phyloP scores from a whole-genome alignment of 2,888 invertebrate species.

The Drosophila quinaria region DNA sequence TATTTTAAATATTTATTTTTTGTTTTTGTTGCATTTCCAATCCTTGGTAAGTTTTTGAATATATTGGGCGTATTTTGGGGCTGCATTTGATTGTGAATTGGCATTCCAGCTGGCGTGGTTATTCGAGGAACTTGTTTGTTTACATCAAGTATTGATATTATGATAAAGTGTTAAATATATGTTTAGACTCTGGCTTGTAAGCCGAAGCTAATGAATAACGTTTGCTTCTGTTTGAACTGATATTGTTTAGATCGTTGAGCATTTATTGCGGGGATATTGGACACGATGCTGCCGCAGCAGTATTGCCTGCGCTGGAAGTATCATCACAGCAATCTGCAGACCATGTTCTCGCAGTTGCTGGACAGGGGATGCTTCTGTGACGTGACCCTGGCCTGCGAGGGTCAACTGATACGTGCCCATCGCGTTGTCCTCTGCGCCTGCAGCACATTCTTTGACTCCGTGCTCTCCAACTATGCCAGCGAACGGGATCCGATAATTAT shows the following conservation, averaged over 20 bases:
- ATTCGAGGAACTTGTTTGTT: conserved; percentile 1
- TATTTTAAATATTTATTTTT: background rate
- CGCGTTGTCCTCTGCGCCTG: conserved; percentile 94
- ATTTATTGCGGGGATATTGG: background rate
- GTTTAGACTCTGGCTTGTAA: background rate
- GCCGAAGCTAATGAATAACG: background rate
- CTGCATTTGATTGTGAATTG: background rate
- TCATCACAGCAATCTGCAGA: conserved; percentile 95
- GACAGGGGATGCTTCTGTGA: conserved; percentile 96
- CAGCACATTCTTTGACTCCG: conserved; percentile 95
- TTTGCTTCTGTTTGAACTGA: background rate
- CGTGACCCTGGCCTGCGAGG: conserved; percentile 95
- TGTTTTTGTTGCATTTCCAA: background rate
- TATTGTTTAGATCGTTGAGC: conserved; percentile 25
- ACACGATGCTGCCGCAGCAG: conserved; percentile 91
- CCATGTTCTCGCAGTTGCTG: conserved; percentile 94
- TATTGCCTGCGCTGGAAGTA: conserved; percentile 97
- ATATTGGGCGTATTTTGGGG: too few relatives aligned
- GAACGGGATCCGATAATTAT: conserved; percentile 93
- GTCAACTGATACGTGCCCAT: conserved; percentile 91
- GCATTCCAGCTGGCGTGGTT: background rate
- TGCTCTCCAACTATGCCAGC: conserved; percentile 91
- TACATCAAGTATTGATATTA: background rate
- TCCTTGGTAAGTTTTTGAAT: background rate
- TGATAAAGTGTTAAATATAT: background rate